phyloP scores from a whole-genome alignment of 1,140 invertebrate species.

The Halictus rubicundus region DNA sequence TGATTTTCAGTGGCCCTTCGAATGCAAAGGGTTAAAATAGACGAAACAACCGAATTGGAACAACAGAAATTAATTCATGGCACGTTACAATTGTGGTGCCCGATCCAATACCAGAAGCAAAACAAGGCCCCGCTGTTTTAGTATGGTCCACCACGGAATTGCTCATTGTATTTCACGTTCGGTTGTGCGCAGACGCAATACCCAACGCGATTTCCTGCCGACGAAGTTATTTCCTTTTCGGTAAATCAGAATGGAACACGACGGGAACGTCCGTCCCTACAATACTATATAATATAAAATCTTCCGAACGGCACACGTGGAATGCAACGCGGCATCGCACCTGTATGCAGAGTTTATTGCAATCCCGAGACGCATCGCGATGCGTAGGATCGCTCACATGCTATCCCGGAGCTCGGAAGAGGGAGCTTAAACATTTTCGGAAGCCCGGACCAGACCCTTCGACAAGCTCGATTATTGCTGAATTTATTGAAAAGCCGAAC shows the following conservation, averaged over 20 bases:
- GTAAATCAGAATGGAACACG: constrained; percentile 3
- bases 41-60: no score
- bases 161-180: neutral
- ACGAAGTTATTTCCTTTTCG: constrained; percentile 18
- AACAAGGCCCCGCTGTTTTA: neutral
- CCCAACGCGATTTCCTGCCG: constrained; percentile 1
- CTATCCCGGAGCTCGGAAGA: no score
- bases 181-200: neutral
- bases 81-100: no score
- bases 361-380: neutral
- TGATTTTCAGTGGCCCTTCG: no score
- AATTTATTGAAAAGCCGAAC: no score
- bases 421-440: neutral
- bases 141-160: neutral
- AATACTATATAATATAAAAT: constrained; percentile 22
- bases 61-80: no score
- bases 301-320: neutral
- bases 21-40: no score
- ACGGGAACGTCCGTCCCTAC: neutral
- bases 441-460: no score
- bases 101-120: no score
- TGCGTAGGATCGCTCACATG: neutral
- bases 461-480: no score
- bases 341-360: neutral
- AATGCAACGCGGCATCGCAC: neutral